Evolutionary conservation across 2,113 vertebrate species (phyloP).

Genomic region (Percina caprodes): DNA sequence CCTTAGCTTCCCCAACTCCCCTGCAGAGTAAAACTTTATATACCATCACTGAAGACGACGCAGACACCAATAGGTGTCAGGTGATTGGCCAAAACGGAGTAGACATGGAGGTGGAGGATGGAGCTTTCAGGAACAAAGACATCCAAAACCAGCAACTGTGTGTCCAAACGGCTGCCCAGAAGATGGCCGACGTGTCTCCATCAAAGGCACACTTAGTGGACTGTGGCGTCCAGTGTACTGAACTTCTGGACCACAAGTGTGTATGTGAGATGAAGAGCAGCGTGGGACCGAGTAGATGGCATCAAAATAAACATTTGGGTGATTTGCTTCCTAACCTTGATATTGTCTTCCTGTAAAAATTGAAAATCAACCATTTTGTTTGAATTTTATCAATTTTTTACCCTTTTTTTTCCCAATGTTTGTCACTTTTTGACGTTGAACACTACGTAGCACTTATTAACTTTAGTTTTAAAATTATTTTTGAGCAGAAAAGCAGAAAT

Average conservation of each 20-base stretch:
- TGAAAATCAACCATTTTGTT: no score
- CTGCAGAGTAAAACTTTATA: not conserved
- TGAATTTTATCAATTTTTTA: no score
- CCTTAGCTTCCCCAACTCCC: not conserved
- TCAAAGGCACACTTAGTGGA: conserved; percentile 52
- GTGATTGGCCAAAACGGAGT: not conserved
- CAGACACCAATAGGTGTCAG: conserved; percentile 24
- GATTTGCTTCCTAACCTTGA: not conserved
- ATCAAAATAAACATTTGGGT: conserved; percentile 48
- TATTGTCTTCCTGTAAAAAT: no score
- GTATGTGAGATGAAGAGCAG: not conserved
- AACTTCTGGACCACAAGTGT: not conserved
- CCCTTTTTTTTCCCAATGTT: no score
- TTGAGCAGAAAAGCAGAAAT: no score
- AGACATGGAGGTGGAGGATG: not conserved
- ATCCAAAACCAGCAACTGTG: not conserved
- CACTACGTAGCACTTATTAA: no score
- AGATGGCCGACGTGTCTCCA: not conserved
- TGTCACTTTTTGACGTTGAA: no score
- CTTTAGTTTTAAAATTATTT: no score
- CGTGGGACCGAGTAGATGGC: not conserved
- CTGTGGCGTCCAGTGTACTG: conserved; percentile 61
- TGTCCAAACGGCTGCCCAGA: not conserved
- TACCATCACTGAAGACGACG: not conserved
- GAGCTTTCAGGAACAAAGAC: not conserved